Conservation (phyloP, 2,797 vertebrate species). For the Notoglanidium macrostoma region DNA sequence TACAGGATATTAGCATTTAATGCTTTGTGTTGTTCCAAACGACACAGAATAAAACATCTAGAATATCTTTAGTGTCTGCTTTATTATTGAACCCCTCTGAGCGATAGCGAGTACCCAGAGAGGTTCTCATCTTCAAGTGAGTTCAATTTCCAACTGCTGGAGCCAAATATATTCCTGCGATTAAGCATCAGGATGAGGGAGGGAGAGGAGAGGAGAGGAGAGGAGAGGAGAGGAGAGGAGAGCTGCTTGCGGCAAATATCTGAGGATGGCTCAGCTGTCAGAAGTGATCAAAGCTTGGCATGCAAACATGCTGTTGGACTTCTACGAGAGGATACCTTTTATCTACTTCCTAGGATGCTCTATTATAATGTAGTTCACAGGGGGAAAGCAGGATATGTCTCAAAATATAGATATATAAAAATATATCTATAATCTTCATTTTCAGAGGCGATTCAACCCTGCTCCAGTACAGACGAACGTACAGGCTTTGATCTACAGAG, state of each 20-base stretch:
- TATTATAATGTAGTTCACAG: conserved; percentile 51
- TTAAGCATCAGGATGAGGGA: conserved; percentile 47
- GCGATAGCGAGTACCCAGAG: conserved; percentile 1
- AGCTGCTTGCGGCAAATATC: conserved; percentile 53
- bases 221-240: background rate
- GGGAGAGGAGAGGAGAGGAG: conserved; percentile 18
- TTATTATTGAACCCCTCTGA: conserved; percentile 12
- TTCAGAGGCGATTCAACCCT: conserved; percentile 16
- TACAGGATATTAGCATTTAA: background rate
- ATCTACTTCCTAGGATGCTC: conserved; percentile 49
- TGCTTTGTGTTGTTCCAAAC: background rate
- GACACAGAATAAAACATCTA: conserved; percentile 3
- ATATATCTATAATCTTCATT: conserved; percentile 36
- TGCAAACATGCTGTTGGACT: conserved; percentile 52
- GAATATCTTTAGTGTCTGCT: background rate
- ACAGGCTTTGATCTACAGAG: conserved; percentile 42
- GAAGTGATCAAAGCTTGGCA: conserved; percentile 58
- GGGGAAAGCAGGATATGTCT: conserved; percentile 14
- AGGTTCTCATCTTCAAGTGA: conserved; percentile 40
- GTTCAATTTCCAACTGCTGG: conserved; percentile 47
- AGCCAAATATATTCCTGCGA: conserved; percentile 57
- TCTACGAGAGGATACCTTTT: conserved; percentile 57
- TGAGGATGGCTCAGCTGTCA: conserved; percentile 61
- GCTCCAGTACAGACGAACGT: conserved; percentile 28
- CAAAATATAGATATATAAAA: background rate